Evolutionary conservation across 2,797 vertebrate species (phyloP).

Genomic region (Remorina albescens): DNA sequence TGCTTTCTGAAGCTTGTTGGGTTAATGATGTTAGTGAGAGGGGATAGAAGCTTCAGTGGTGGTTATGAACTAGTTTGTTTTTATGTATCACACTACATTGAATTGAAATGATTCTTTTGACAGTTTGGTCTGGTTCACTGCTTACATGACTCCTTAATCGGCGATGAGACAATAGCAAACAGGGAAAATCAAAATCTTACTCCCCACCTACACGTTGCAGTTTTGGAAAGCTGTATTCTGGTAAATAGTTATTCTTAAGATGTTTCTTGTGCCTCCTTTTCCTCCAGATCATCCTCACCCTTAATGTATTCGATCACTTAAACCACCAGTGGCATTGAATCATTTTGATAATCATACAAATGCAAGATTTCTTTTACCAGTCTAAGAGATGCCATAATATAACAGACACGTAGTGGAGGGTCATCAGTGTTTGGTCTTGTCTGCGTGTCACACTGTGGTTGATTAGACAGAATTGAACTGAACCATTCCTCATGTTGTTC

Average conservation of each 20-base stretch:
- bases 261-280: conserved; percentile 84
- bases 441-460: conserved; percentile 79
- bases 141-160: conserved; percentile 91
- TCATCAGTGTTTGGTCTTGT: conserved; percentile 86
- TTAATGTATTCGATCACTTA: conserved; percentile 85
- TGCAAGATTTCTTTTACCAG: conserved; percentile 48
- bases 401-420: conserved; percentile 53
- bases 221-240: conserved; percentile 93
- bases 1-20: conserved; percentile 73
- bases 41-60: conserved; percentile 54
- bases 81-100: conserved; percentile 81
- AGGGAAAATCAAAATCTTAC: conserved; percentile 90
- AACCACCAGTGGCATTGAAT: conserved; percentile 87
- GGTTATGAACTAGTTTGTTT: conserved; percentile 72
- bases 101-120: conserved; percentile 89
- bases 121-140: conserved; percentile 92
- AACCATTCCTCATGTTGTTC: conserved; percentile 81
- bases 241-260: conserved; percentile 88
- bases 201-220: conserved; percentile 88
- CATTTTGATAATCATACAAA: conserved; percentile 83
- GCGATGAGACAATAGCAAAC: conserved; percentile 91
- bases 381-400: conserved; percentile 50
- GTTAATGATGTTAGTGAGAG: conserved; percentile 36
- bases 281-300: conserved; percentile 84
- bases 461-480: conserved; percentile 73